Evolutionary conservation across 2,113 vertebrate species (phyloP), one percentile per base, ranked within the genome.

Genomic region (Oncorhynchus tshawytscha): DNA sequence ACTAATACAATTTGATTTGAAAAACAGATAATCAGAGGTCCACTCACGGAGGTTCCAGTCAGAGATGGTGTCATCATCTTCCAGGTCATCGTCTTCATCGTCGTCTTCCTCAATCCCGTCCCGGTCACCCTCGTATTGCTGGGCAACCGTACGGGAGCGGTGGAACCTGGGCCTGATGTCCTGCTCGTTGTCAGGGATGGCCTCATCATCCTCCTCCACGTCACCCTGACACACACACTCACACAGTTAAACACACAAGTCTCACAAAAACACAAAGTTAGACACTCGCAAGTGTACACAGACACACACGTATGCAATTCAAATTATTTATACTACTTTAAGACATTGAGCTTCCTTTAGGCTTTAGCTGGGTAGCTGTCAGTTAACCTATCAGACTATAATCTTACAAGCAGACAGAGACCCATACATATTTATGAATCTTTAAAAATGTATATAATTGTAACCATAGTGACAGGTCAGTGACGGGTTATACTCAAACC

Each of bases 11-110:
- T 7, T 34, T 34, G 34, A n/a, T 34, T 34, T 34, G 15, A n/a
- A 22, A 60, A 7, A 60, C 18, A 25, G 31, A 9, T 39, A 39
- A 39, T 6, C 15, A 71, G 29, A 29, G 31, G 9, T 71, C 39
- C 76, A 92, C 97, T 89, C 93, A 99, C 97, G 96, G 87, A 99
- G 91, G 92, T 99, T 99, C 97, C 97, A 99, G 87, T 99, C 97
- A 77, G 97, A 99, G 91, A 99, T 96, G 9, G 96, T 95, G 70
- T 99, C 97, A 22, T 99, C 97, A 62, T 97, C 96, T 29, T 99
- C 97, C 64, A 97, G 92, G 83, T 98, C 96, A 48, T 96, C 96
- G 0, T 96, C 95, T 0, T 98, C 95, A 0, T 95, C 95, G 0
- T 98, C 95, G 0, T 95, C 95, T 0, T 96, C 96, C 12, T 95